phyloP scores from a whole-genome alignment of 1,140 invertebrate species.

The Drosophila orena region DNA sequence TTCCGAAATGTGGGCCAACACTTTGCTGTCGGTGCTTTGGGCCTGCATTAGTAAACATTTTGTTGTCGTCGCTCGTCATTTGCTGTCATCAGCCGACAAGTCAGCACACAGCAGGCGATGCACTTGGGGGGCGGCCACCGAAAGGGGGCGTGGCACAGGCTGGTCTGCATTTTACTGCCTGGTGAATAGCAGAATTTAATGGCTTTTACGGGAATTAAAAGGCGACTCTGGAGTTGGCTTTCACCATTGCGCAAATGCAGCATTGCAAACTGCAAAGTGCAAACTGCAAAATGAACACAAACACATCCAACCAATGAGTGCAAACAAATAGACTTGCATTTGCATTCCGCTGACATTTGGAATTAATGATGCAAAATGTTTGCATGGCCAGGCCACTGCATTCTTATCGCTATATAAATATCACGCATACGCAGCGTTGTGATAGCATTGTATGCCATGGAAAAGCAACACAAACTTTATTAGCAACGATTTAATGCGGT shows the following conservation, averaged over 20 bases:
- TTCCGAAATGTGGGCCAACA: constrained; percentile 4
- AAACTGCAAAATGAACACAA: constrained; percentile 12
- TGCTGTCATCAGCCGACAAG: constrained; percentile 59
- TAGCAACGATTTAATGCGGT: background rate
- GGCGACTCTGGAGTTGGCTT: constrained; percentile 19
- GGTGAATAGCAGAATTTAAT: constrained; percentile 55
- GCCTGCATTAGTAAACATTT: constrained; percentile 75
- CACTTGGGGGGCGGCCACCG: constrained; percentile 6
- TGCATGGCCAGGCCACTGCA: constrained; percentile 2
- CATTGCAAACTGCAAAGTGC: background rate
- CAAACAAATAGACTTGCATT: constrained; percentile 14
- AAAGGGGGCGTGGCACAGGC: background rate
- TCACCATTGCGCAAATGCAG: background rate
- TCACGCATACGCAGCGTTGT: constrained; percentile 29
- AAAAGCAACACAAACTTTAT: constrained; percentile 4
- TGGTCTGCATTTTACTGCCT: constrained; percentile 29
- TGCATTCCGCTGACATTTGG: constrained; percentile 38
- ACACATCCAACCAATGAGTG: background rate
- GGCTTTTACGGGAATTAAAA: constrained; percentile 71
- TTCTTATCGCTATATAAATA: constrained; percentile 44
- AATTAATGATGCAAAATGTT: constrained; percentile 40
- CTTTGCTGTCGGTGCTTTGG: constrained; percentile 14
- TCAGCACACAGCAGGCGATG: constrained; percentile 27
- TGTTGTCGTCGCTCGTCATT: constrained; percentile 75
- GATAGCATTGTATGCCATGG: too few relatives aligned